A percentile compares a stretch with the other conserved stretches of the same genome.
Evolutionary conservation across 1,140 invertebrate species (phyloP).

Genomic region (Brachionus sp.): DNA sequence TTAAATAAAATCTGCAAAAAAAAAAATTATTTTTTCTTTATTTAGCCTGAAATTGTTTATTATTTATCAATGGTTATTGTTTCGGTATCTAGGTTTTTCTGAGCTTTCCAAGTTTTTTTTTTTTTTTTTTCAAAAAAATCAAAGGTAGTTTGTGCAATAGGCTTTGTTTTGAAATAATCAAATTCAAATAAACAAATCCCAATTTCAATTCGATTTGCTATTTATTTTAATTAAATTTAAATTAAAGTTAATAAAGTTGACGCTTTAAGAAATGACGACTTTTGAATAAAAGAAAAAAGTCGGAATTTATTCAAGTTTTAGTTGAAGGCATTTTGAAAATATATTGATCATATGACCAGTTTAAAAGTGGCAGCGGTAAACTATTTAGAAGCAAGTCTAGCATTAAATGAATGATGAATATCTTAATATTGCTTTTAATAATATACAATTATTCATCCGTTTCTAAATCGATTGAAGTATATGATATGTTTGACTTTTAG

Average conservation of each 20-base stretch:
- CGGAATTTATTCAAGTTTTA: slow-evolving; percentile 38
- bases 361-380: slow-evolving; percentile 37
- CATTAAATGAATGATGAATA: slow-evolving; percentile 43
- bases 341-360: not conserved
- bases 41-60: not conserved
- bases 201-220: not conserved
- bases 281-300: not conserved
- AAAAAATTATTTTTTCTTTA: too few species aligned
- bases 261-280: slow-evolving; percentile 16
- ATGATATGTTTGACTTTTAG: slow-evolving; percentile 39
- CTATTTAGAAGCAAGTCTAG: slow-evolving; percentile 36
- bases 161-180: not conserved
- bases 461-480: slow-evolving; percentile 37
- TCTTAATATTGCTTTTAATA: slow-evolving; percentile 27
- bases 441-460: slow-evolving; percentile 43
- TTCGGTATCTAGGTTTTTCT: not conserved
- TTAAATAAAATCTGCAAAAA: too few species aligned
- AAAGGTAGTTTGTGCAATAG: not conserved
- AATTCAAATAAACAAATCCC: slow-evolving; percentile 10
- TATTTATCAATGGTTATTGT: not conserved
- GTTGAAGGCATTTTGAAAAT: slow-evolving; percentile 23
- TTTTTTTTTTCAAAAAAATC: not conserved
- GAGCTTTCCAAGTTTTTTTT: too few species aligned
- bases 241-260: slow-evolving; percentile 42
- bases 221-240: slow-evolving; percentile 44